Conservation (phyloP, 2,797 vertebrate species). For the Ptychobarbus kaznakovi region DNA sequence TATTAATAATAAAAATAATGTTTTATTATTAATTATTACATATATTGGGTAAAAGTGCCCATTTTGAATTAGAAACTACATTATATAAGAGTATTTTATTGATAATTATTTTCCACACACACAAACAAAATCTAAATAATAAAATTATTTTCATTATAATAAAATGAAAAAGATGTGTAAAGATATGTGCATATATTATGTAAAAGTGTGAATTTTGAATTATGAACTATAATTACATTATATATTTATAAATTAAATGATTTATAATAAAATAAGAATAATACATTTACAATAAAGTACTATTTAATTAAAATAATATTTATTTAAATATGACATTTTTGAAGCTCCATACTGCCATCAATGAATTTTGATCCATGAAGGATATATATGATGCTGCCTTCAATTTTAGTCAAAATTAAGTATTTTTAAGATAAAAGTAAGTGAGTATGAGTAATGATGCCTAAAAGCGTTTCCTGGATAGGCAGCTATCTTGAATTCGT, state of each 20-base stretch:
- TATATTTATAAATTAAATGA: neutral
- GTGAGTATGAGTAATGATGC: neutral
- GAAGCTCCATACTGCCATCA: neutral
- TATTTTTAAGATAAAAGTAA: neutral
- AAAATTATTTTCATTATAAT: neutral
- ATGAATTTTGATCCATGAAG: neutral
- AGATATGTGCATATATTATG: neutral
- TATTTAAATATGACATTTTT: neutral
- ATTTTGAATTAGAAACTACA: neutral
- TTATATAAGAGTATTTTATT: neutral
- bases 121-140: no score
- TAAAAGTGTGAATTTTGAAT: neutral
- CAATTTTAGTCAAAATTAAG: neutral
- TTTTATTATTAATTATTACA: neutral
- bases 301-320: neutral
- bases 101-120: neutral
- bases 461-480: neutral
- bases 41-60: neutral
- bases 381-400: neutral
- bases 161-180: neutral
- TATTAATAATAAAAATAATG: neutral
- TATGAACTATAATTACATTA: neutral
- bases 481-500: neutral
- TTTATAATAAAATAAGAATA: neutral
- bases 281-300: neutral